Percentiles rank a stretch among this genome's conserved stretches.
Evolutionary conservation across 2,113 vertebrate species (phyloP).

Genomic region (Chamaea fasciata): DNA sequence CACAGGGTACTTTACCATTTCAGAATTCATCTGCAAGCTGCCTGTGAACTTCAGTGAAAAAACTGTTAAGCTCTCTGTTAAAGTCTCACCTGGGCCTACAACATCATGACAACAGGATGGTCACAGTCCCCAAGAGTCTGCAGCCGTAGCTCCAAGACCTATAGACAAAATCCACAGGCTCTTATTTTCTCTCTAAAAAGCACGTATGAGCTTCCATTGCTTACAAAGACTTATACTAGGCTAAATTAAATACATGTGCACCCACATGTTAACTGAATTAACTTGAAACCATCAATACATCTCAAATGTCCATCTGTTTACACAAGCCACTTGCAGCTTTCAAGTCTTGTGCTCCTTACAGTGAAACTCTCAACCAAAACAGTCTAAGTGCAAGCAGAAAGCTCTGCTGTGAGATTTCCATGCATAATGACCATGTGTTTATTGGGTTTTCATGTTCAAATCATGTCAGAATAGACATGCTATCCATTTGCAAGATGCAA

Average conservation of each 20-base stretch:
- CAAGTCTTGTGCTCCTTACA: constrained; percentile 16
- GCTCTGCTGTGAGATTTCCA: constrained; percentile 10
- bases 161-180: background rate
- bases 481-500: constrained; percentile 20
- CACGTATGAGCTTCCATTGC: background rate
- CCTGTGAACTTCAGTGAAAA: background rate
- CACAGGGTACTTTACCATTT: background rate
- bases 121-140: background rate
- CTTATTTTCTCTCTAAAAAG: background rate
- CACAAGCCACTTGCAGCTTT: constrained; percentile 48
- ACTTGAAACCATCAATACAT: constrained; percentile 35
- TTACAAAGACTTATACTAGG: constrained; percentile 15
- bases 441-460: constrained; percentile 14
- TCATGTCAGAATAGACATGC: constrained; percentile 14
- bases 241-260: constrained; percentile 54
- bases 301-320: constrained; percentile 60
- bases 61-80: background rate
- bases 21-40: background rate
- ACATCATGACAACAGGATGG: background rate
- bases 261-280: constrained; percentile 48
- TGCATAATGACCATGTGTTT: constrained; percentile 19
- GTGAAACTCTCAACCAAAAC: constrained; percentile 25
- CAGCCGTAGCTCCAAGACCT: background rate
- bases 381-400: constrained; percentile 34
- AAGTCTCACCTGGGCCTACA: background rate